A percentile compares a stretch with the other conserved stretches of the same genome.
Conservation (phyloP, 1,140 invertebrate species). For the Orchesella cincta region DNA sequence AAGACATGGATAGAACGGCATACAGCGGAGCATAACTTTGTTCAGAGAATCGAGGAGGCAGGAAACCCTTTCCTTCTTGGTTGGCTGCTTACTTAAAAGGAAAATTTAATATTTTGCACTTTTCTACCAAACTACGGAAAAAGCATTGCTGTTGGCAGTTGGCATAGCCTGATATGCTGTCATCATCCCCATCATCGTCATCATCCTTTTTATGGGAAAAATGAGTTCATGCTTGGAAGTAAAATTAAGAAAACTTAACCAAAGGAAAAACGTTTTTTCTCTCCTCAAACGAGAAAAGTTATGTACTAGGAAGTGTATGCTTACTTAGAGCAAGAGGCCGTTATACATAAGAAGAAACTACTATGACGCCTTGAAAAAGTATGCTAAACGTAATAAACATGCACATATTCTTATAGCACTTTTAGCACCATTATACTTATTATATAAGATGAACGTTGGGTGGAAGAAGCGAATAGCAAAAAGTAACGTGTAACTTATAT, state of each 20-base stretch:
- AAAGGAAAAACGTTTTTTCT: conserved; percentile 11
- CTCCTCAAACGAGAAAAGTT: conserved; percentile 13
- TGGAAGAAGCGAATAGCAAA: too few relatives aligned
- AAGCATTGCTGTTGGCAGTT: background rate
- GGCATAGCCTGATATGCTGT: conserved; percentile 1
- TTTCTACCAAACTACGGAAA: background rate
- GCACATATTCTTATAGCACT: too few relatives aligned
- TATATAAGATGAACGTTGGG: too few relatives aligned
- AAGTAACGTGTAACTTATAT: too few relatives aligned
- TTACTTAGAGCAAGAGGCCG: background rate
- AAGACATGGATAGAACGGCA: too few relatives aligned
- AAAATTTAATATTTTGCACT: conserved; percentile 6
- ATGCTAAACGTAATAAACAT: background rate
- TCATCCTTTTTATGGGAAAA: conserved; percentile 12
- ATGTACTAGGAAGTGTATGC: conserved; percentile 7
- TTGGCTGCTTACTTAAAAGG: background rate
- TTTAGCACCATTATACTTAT: too few relatives aligned
- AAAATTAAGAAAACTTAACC: conserved; percentile 22
- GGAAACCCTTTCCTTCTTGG: background rate
- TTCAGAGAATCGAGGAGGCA: background rate
- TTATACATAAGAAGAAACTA: background rate
- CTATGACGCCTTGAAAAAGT: background rate
- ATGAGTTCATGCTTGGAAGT: conserved; percentile 3
- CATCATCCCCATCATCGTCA: background rate
- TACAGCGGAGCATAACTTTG: background rate